Conservation (phyloP, 2,113 vertebrate genomes). For the Xiphophorus maculatus region DNA sequence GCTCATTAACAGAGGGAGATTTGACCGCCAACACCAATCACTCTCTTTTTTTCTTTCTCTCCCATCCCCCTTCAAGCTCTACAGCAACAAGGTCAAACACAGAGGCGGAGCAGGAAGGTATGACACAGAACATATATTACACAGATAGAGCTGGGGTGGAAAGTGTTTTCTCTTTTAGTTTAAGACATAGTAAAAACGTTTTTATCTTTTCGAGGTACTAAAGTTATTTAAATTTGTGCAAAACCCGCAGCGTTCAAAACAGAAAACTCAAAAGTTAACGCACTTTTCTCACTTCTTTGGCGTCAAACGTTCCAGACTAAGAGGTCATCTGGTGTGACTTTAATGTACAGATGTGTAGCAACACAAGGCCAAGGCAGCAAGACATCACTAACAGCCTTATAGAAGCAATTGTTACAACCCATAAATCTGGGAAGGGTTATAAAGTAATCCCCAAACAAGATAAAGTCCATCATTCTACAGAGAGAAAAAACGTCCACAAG, state of each 20-base stretch:
- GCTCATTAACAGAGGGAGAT: slow-evolving; percentile 68
- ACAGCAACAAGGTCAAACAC: slow-evolving; percentile 72
- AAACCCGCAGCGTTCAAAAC: too few species aligned
- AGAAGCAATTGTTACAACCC: background rate
- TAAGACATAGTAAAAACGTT: too few species aligned
- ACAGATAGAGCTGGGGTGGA: background rate
- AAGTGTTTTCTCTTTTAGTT: too few species aligned
- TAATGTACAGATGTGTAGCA: too few species aligned
- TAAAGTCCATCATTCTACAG: background rate
- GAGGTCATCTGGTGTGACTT: too few species aligned
- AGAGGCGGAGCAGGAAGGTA: slow-evolving; percentile 31
- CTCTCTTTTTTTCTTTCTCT: slow-evolving; percentile 8
- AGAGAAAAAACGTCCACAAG: background rate
- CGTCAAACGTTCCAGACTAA: too few species aligned
- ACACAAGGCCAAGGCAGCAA: background rate
- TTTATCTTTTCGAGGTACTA: too few species aligned
- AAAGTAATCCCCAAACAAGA: background rate
- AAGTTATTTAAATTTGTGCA: too few species aligned
- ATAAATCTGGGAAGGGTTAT: background rate
- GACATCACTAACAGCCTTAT: background rate
- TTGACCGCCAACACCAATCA: slow-evolving; percentile 62
- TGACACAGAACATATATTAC: slow-evolving; percentile 5
- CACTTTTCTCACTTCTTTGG: too few species aligned
- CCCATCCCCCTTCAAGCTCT: slow-evolving; percentile 20
- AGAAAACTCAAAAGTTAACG: too few species aligned